Evolutionary conservation across 1,140 invertebrate genomes (phyloP).

Genomic region (Leucophenga varia): DNA sequence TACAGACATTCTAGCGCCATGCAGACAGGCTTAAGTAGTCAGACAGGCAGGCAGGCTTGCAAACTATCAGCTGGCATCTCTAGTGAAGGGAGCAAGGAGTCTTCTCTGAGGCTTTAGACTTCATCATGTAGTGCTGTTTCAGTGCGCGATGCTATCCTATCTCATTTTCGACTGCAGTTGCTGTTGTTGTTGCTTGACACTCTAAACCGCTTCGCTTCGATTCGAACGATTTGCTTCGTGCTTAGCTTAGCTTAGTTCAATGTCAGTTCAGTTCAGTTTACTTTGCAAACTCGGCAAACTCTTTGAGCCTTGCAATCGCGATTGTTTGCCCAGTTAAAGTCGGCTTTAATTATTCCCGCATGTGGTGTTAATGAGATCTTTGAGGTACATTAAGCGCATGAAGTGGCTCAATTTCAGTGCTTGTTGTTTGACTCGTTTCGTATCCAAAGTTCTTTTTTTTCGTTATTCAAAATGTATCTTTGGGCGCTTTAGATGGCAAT

Average conservation of each 20-base stretch:
- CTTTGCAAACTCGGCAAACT: slow-evolving; percentile 29
- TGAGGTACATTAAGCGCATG: slow-evolving; percentile 2
- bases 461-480: too few species aligned
- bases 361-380: slow-evolving; percentile 56
- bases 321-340: slow-evolving; percentile 36
- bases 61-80: too few species aligned
- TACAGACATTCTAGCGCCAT: too few species aligned
- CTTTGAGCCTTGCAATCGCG: slow-evolving; percentile 38
- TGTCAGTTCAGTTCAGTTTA: too few species aligned
- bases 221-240: slow-evolving; percentile 36
- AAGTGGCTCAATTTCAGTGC: slow-evolving; percentile 33
- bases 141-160: too few species aligned
- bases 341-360: slow-evolving; percentile 54
- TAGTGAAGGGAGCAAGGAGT: too few species aligned
- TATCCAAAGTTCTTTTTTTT: too few species aligned
- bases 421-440: not conserved
- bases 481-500: slow-evolving; percentile 8
- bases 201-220: slow-evolving; percentile 38
- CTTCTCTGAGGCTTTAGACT: too few species aligned
- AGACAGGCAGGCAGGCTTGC: too few species aligned
- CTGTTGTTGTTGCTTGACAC: slow-evolving; percentile 1
- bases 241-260: too few species aligned
- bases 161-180: slow-evolving; percentile 1
- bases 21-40: too few species aligned
- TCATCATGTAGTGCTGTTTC: too few species aligned